Percentiles rank a stretch among this genome's conserved stretches.
phyloP scores from a whole-genome alignment of 2,113 vertebrate species.

The Ophthalmolycus amberensis region DNA sequence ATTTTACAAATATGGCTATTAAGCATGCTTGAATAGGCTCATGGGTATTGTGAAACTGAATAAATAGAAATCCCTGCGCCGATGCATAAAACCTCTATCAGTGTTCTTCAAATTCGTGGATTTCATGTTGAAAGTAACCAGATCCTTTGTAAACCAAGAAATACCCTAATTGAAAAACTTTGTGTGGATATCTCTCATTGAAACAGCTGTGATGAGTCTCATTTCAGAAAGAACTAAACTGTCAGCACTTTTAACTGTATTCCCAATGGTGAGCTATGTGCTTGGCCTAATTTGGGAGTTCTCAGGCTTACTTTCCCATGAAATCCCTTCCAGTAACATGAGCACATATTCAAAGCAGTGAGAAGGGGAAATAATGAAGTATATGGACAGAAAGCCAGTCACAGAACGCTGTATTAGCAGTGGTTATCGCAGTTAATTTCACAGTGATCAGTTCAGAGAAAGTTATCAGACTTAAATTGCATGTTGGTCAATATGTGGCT shows the following conservation, averaged over 20 bases:
- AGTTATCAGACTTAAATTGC: conserved; percentile 28
- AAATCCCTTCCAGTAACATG: conserved; percentile 66
- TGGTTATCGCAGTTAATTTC: conserved; percentile 64
- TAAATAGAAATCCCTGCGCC: conserved; percentile 26
- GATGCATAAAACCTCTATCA: not conserved
- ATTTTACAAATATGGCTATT: conserved; percentile 53
- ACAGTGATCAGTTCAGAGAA: conserved; percentile 60
- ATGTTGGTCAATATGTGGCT: conserved; percentile 37
- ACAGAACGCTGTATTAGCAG: conserved; percentile 24
- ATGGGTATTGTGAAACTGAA: conserved; percentile 25
- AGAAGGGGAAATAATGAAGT: conserved; percentile 64
- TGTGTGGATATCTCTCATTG: conserved; percentile 19
- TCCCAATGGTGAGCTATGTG: conserved; percentile 46
- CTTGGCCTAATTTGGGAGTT: conserved; percentile 62
- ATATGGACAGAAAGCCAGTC: conserved; percentile 40
- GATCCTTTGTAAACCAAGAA: conserved; percentile 32
- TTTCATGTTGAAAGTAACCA: conserved; percentile 23
- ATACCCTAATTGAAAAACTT: conserved; percentile 36
- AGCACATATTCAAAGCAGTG: conserved; percentile 48
- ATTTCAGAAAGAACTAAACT: conserved; percentile 35
- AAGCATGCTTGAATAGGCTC: conserved; percentile 25
- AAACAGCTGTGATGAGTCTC: conserved; percentile 37
- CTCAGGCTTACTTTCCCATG: conserved; percentile 48
- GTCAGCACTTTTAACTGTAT: conserved; percentile 46
- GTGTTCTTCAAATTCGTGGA: conserved; percentile 1